A percentile compares a stretch with the other conserved stretches of the same genome.
Evolutionary conservation across 2,888 invertebrate species (phyloP).

Genomic region (Leptopterna dolabrata): DNA sequence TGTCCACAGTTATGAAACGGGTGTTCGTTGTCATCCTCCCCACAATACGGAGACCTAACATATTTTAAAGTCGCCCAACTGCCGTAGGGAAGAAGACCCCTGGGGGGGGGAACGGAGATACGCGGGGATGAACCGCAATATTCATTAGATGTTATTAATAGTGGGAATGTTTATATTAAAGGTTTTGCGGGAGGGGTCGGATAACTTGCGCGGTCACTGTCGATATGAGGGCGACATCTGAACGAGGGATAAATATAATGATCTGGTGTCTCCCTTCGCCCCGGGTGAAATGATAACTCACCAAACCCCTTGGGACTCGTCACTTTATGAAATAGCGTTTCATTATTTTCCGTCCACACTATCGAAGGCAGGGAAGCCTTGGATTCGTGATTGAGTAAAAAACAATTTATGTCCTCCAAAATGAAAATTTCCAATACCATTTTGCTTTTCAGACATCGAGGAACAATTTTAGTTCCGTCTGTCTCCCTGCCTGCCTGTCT

Average conservation of each 20-base stretch:
- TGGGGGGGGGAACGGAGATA: neutral
- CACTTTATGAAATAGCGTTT: neutral
- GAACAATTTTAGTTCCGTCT: no score
- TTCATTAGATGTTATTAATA: slow-evolving; percentile 60
- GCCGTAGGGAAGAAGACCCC: slow-evolving; percentile 6
- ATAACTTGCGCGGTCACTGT: slow-evolving; percentile 37
- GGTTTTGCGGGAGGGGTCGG: slow-evolving; percentile 22
- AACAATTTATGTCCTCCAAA: no score
- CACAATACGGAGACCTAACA: neutral
- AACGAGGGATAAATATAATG: slow-evolving; percentile 28
- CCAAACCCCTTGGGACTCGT: neutral
- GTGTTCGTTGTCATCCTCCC: neutral
- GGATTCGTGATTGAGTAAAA: no score
- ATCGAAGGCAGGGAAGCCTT: no score
- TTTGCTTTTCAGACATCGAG: no score
- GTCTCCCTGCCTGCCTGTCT: no score
- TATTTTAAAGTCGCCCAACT: slow-evolving; percentile 49
- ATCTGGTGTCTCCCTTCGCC: slow-evolving; percentile 5
- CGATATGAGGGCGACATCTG: neutral
- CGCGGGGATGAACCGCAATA: slow-evolving; percentile 47
- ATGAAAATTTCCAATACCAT: no score
- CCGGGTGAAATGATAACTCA: slow-evolving; percentile 6
- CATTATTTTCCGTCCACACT: no score
- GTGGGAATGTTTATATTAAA: slow-evolving; percentile 61
- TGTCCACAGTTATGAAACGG: slow-evolving; percentile 12